Evolutionary conservation across 1,140 invertebrate species (phyloP), one percentile per base, ranked within the genome.

Genomic region (Drosophila leontia): DNA sequence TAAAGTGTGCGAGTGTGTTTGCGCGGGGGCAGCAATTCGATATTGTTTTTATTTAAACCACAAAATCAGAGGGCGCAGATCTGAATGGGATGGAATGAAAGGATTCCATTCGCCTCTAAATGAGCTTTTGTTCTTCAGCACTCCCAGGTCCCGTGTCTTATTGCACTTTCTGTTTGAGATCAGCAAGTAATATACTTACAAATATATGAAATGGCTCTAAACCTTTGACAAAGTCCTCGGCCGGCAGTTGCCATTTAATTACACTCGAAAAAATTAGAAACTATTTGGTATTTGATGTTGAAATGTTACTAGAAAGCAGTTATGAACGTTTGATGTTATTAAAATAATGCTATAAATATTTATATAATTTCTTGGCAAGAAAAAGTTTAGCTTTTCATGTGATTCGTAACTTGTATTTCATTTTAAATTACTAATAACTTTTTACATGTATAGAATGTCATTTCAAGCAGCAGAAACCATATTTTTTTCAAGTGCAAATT

Each of bases 1-100:
- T 87, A 83, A 80, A 85, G 23, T 45, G 44, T 19, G 53, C 13
- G 44, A n/a, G 39, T 39, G 39, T 23, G 29, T 13, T 17, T 34
- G 15, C 19, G 15, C 11, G 17, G 29, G 23, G 56, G n/a, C 34
- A 23, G 48, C 42, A 50, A 76, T 76, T 77, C 74, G 19, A 65
- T 59, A 67, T 76, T 76, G 74, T 76, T 76, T 72, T 75, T 76
- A 76, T 67, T 76, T 76, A 51, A 76, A 67, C 74, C 74, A 50
- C 74, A 76, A 34, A 76, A 59, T 76, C 60, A 65, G 61, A 39
- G 26, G 39, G 44, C 11, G 19, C 15, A 51, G 68, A 72, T 60
- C 47, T 51, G 23, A 17, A 39, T 56, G 53, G 53, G 32, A 17
- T 15, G 19, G n/a, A 42, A 67, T 42, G 45, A 42, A 50, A 64